phyloP scores from a whole-genome alignment of 2,888 invertebrate genomes.

The Catocala sponsa region DNA sequence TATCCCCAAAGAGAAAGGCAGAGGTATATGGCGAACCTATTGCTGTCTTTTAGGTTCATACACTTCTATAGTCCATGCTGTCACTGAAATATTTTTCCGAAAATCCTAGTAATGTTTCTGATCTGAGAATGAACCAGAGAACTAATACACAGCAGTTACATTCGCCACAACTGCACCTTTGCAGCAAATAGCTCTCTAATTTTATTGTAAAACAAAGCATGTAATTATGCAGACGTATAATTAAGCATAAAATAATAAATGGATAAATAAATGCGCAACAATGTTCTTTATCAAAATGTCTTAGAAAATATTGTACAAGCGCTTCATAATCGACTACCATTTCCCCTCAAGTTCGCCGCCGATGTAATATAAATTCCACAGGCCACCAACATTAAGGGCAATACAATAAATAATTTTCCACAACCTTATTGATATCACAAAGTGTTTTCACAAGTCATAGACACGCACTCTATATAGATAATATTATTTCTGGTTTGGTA shows the following conservation, averaged over 20 bases:
- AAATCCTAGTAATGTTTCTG: too few relatives aligned
- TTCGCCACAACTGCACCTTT: too few relatives aligned
- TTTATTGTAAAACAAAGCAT: too few relatives aligned
- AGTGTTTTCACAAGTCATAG: background rate
- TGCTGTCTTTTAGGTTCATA: too few relatives aligned
- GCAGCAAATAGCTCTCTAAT: too few relatives aligned
- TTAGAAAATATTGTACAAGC: background rate
- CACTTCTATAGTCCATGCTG: too few relatives aligned
- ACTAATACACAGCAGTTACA: too few relatives aligned
- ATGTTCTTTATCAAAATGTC: background rate
- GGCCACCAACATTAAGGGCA: constrained; percentile 1
- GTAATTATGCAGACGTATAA: background rate
- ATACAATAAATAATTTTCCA: constrained; percentile 8
- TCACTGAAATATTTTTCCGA: too few relatives aligned
- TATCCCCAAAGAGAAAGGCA: too few relatives aligned
- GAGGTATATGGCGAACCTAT: too few relatives aligned
- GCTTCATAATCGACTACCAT: background rate
- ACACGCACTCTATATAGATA: constrained; percentile 3
- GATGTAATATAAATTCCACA: background rate
- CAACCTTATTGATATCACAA: background rate
- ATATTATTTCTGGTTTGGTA: constrained; percentile 21
- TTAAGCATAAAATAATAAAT: background rate
- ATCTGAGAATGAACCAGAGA: too few relatives aligned
- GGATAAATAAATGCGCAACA: background rate
- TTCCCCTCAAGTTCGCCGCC: background rate